Percentiles rank a stretch among this genome's conserved stretches.
phyloP scores from a whole-genome alignment of 1,140 invertebrate species.

The Tetragnatha versicolor region DNA sequence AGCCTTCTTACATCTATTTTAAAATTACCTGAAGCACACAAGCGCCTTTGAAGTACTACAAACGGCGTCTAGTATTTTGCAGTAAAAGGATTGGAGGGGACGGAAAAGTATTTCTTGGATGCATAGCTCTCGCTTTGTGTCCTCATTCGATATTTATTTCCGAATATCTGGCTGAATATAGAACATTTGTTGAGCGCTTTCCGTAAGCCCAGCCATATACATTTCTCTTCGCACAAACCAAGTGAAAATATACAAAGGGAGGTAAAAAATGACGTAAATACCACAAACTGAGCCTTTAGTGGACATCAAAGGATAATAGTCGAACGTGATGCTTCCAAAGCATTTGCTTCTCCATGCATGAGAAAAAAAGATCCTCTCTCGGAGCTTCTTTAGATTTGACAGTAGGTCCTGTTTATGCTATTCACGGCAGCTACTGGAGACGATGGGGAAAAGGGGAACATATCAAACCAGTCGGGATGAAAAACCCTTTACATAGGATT shows the following conservation, averaged over 20 bases:
- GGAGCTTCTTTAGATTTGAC: conserved; percentile 8
- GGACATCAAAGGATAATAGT: conserved; percentile 22
- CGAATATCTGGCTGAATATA: not conserved
- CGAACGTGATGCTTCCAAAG: conserved; percentile 40
- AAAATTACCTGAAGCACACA: too few species aligned
- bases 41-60: not conserved
- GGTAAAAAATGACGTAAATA: conserved; percentile 39
- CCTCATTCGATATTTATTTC: not conserved
- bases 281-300: conserved; percentile 33
- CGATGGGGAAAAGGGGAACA: not conserved
- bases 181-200: not conserved
- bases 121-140: not conserved
- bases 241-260: not conserved
- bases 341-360: conserved; percentile 29
- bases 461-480: not conserved
- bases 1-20: too few species aligned
- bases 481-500: not conserved
- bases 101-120: not conserved
- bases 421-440: conserved; percentile 8
- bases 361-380: conserved; percentile 17
- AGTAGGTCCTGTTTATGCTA: conserved; percentile 32
- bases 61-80: not conserved
- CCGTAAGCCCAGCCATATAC: not conserved
- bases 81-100: not conserved
- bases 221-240: not conserved